Percentiles rank a stretch among this genome's conserved stretches.
These are phyloP conservation scores for Drosophila monieri DNA, from an alignment of 2,888 invertebrate genomes.

Conservation along the genomic window DNA sequence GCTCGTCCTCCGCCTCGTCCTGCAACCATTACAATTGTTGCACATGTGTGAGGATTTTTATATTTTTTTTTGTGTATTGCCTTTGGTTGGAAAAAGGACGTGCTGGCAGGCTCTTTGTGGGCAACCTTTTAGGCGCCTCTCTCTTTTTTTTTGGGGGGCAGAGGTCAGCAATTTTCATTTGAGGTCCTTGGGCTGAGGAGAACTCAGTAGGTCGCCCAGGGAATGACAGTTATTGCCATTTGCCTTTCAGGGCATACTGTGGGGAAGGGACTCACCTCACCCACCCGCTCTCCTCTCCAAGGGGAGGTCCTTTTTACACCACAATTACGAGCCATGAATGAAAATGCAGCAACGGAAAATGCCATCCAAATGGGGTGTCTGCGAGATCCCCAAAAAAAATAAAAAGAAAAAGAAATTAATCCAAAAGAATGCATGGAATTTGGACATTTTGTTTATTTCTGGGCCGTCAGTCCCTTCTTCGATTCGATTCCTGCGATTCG, in stretches of 20 bases:
- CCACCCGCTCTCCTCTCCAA: neutral
- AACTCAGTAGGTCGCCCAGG: constrained; percentile 70
- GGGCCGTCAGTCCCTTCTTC: no score
- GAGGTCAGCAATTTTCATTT: constrained; percentile 76
- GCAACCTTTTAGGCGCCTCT: constrained; percentile 44
- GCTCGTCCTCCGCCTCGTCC: neutral
- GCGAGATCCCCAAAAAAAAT: constrained; percentile 35
- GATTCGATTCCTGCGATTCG: no score
- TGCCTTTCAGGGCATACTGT: constrained; percentile 35
- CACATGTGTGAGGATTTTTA: constrained; percentile 37
- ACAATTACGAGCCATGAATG: constrained; percentile 76
- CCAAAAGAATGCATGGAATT: constrained; percentile 51
- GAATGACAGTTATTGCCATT: constrained; percentile 75
- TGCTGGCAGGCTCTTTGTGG: constrained; percentile 51
- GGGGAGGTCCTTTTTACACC: constrained; percentile 62
- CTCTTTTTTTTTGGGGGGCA: constrained; percentile 29
- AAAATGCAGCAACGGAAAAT: constrained; percentile 71
- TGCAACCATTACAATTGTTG: constrained; percentile 56
- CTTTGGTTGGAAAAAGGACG: constrained; percentile 31
- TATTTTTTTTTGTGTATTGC: constrained; percentile 6
- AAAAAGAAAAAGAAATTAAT: constrained; percentile 47
- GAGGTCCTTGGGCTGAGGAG: constrained; percentile 34
- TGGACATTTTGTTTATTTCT: constrained; percentile 37
- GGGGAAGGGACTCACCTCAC: no score
- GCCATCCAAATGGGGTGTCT: constrained; percentile 19